Evolutionary conservation across 2,888 invertebrate genomes (phyloP).

Genomic region (Pristionchus arcanus): DNA sequence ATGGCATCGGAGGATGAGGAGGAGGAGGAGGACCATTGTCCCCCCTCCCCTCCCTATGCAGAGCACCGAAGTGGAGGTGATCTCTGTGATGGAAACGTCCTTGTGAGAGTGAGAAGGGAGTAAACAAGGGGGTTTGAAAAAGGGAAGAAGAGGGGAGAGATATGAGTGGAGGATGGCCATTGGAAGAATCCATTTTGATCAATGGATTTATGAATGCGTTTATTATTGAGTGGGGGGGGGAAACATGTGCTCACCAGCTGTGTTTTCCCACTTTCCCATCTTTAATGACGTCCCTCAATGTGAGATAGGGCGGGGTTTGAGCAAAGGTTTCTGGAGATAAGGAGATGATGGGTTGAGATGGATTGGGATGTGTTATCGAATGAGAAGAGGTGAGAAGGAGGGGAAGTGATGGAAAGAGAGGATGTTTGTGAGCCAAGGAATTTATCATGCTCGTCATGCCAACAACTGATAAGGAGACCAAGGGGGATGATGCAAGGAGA

Average conservation of each 20-base stretch:
- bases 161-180: not conserved
- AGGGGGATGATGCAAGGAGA: not conserved
- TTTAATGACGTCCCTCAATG: not conserved
- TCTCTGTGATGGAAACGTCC: conserved; percentile 14
- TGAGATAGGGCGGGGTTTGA: not conserved
- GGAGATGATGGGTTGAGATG: not conserved
- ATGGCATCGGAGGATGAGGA: not conserved
- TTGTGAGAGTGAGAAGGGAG: not conserved
- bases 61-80: not conserved
- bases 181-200: not conserved
- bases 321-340: not conserved
- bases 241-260: not conserved
- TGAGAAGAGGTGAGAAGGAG: not conserved
- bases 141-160: not conserved
- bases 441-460: conserved; percentile 40
- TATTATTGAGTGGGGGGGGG: not conserved
- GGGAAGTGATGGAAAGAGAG: conserved; percentile 32
- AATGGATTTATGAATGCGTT: not conserved
- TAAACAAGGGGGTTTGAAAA: conserved; percentile 16
- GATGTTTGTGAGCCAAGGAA: not conserved
- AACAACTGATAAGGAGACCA: not conserved
- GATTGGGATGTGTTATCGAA: not conserved
- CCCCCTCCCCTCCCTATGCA: not conserved
- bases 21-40: not conserved
- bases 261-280: not conserved